Conservation (phyloP, 2,888 invertebrate genomes). For the Agrotis puta region DNA sequence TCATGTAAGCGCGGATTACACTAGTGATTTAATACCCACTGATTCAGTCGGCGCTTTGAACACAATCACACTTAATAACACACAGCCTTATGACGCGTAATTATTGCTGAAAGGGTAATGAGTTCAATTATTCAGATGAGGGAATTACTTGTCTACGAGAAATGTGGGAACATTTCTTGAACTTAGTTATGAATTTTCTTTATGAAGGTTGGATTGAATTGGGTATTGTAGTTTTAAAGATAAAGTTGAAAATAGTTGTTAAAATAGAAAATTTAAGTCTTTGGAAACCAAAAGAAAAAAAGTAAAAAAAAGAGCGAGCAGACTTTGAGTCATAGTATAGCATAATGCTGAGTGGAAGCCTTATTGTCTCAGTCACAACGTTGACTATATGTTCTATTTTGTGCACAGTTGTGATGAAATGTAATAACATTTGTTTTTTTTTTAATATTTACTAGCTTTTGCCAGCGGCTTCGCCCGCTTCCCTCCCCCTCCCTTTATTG, state of each 20-base stretch:
- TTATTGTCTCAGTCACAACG: too few species aligned
- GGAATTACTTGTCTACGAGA: conserved; percentile 18
- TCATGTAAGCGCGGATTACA: conserved; percentile 80
- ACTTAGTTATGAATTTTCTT: not conserved
- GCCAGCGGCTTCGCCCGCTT: too few species aligned
- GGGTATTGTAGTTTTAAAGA: not conserved
- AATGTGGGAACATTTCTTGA: conserved; percentile 25
- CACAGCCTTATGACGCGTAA: conserved; percentile 72
- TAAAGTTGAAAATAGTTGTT: not conserved
- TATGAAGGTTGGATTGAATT: not conserved
- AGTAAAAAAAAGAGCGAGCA: not conserved
- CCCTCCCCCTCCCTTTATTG: too few species aligned
- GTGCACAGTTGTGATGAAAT: too few species aligned
- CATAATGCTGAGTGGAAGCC: too few species aligned
- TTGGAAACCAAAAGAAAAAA: not conserved
- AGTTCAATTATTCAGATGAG: conserved; percentile 64
- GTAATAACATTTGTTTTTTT: too few species aligned
- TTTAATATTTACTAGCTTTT: too few species aligned
- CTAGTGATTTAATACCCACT: conserved; percentile 84
- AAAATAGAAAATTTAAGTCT: not conserved
- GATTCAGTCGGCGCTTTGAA: conserved; percentile 81
- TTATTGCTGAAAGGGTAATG: conserved; percentile 73
- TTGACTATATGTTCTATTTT: too few species aligned
- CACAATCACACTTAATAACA: conserved; percentile 79
- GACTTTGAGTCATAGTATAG: too few species aligned